Conservation (phyloP, 2,113 vertebrate species). For the Tauraco erythrolophus region DNA sequence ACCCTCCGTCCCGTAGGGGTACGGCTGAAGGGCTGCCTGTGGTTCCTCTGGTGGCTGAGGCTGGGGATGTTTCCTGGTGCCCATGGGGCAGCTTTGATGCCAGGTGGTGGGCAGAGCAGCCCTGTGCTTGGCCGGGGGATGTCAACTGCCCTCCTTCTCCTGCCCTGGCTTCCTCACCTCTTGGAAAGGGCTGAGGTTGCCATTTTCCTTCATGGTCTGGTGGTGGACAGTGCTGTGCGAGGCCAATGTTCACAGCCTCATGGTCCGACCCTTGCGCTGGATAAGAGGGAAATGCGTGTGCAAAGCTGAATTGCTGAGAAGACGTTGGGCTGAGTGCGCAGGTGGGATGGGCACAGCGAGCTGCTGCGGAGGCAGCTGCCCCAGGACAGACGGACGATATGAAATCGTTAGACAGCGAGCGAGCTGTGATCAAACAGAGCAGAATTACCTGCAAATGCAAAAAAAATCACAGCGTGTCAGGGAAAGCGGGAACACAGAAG, state of each 20-base stretch:
- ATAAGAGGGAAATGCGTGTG: neutral
- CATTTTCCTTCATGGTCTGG: neutral
- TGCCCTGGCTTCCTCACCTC: neutral
- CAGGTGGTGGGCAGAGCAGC: neutral
- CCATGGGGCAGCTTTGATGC: neutral
- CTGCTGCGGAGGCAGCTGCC: fast-evolving
- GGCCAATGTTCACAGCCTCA: neutral
- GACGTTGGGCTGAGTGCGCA: fast-evolving
- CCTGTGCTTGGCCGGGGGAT: neutral
- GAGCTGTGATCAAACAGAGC: constrained; percentile 34
- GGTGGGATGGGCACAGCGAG: neutral
- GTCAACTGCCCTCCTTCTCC: neutral
- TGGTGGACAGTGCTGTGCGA: neutral
- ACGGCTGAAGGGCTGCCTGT: neutral
- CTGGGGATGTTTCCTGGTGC: neutral
- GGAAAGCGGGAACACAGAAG: constrained; percentile 16
- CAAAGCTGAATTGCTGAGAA: neutral
- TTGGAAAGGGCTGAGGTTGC: neutral
- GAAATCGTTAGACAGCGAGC: constrained; percentile 39
- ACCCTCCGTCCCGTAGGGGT: neutral
- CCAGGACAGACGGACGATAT: neutral
- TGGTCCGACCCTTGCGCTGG: fast-evolving
- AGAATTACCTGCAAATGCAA: constrained; percentile 53
- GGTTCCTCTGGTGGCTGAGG: neutral
- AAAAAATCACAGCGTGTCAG: constrained; percentile 44